Percentiles rank a stretch among this genome's conserved stretches.
Conservation (phyloP, 2,113 vertebrate species). For the Thomomys bottae region DNA sequence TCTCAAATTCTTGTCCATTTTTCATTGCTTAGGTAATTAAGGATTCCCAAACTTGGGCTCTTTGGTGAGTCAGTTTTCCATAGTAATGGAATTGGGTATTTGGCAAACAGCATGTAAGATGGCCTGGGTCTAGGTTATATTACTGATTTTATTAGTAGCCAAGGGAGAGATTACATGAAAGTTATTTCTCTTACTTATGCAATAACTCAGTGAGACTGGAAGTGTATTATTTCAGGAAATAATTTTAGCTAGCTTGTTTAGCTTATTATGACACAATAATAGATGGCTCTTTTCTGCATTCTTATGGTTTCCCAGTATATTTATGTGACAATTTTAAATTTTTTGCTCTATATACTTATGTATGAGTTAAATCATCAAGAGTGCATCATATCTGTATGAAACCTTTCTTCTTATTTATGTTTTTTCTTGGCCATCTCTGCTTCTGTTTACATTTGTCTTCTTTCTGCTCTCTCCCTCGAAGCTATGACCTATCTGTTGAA, state of each 20-base stretch:
- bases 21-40: conserved; percentile 12
- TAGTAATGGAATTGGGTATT: conserved; percentile 64
- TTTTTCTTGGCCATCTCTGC: conserved; percentile 59
- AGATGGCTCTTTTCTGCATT: conserved; percentile 80
- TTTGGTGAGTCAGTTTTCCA: conserved; percentile 25
- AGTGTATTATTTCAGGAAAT: conserved; percentile 85
- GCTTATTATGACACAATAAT: conserved; percentile 79
- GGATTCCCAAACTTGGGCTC: conserved; percentile 18
- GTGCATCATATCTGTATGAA: conserved; percentile 70
- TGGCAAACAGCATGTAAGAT: conserved; percentile 58
- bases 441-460: conserved; percentile 66
- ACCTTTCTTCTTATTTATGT: conserved; percentile 67
- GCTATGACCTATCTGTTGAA: not conserved
- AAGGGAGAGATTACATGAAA: conserved; percentile 80
- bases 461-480: not conserved
- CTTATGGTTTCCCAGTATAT: conserved; percentile 77
- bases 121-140: conserved; percentile 73
- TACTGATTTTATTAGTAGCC: conserved; percentile 79
- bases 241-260: conserved; percentile 80
- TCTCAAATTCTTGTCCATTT: not conserved
- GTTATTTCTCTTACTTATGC: conserved; percentile 75
- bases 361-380: conserved; percentile 77
- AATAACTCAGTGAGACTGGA: conserved; percentile 83
- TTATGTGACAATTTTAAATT: conserved; percentile 79
- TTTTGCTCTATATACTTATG: conserved; percentile 73